These are phyloP conservation scores for Temnothorax ravouxi DNA, from an alignment of 2,888 invertebrate genomes.

Conservation along the genomic window DNA sequence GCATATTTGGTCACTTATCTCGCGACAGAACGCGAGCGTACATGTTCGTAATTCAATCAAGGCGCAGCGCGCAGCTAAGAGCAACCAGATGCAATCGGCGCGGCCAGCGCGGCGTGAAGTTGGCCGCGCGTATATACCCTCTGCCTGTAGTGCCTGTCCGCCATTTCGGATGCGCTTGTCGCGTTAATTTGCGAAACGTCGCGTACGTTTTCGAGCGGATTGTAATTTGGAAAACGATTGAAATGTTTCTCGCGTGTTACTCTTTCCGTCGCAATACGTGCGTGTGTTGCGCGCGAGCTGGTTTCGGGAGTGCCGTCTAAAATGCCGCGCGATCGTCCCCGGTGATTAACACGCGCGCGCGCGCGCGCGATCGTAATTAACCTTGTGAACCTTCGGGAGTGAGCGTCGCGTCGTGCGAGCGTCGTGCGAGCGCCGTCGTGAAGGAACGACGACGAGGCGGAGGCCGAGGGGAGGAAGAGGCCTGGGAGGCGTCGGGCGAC, in stretches of 20 bases:
- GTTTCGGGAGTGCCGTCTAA: background rate
- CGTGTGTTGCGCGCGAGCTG: background rate
- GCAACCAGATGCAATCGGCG: conserved; percentile 12
- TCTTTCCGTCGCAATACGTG: background rate
- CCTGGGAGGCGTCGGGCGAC: background rate
- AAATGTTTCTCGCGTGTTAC: background rate
- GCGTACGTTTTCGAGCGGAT: background rate
- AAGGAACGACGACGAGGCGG: background rate
- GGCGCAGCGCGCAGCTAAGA: background rate
- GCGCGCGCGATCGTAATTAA: conserved; percentile 17
- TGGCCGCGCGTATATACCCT: background rate
- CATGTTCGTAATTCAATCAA: background rate
- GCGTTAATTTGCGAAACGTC: background rate
- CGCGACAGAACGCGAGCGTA: background rate
- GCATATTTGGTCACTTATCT: conserved; percentile 31
- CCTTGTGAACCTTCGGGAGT: conserved; percentile 18
- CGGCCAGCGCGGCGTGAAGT: background rate
- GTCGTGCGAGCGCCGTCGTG: background rate
- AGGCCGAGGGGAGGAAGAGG: background rate
- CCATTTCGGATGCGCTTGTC: background rate
- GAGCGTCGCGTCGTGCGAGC: background rate
- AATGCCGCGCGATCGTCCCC: background rate
- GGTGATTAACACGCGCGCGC: background rate
- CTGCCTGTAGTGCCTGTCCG: background rate
- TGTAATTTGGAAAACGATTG: background rate